Evolutionary conservation across 2,797 vertebrate genomes (phyloP).

Genomic region (Pteropus rufus): DNA sequence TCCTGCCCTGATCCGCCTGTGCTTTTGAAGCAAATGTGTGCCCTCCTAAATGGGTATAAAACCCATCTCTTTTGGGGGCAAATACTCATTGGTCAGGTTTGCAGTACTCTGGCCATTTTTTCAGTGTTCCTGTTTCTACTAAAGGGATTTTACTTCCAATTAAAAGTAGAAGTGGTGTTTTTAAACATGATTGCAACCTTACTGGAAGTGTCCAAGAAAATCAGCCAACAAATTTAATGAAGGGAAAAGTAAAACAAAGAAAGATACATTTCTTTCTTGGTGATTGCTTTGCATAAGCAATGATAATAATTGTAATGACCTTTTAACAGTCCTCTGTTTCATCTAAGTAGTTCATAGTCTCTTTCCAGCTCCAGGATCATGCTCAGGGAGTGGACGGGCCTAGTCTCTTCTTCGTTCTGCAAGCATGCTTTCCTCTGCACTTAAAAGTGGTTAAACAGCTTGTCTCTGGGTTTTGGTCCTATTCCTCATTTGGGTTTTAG

Average conservation of each 20-base stretch:
- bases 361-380: background rate
- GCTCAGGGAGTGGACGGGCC: background rate
- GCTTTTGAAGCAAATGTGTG: background rate
- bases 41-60: background rate
- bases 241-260: background rate
- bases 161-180: background rate
- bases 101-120: background rate
- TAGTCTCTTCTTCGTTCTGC: background rate
- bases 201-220: background rate
- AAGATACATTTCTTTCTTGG: constrained; percentile 18
- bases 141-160: background rate
- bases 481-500: background rate
- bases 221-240: background rate
- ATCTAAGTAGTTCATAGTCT: background rate
- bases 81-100: constrained; percentile 46
- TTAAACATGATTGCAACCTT: background rate
- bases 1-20: constrained; percentile 2
- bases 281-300: background rate
- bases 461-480: background rate
- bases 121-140: constrained; percentile 36
- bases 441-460: background rate
- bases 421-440: fast-evolving
- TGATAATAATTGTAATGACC: background rate
- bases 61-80: background rate
- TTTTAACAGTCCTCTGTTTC: background rate